Evolutionary conservation across 92 coral and sea anemone species (phyloP), one percentile per base, ranked within the genome.

Genomic region (Actinostola sp.): DNA sequence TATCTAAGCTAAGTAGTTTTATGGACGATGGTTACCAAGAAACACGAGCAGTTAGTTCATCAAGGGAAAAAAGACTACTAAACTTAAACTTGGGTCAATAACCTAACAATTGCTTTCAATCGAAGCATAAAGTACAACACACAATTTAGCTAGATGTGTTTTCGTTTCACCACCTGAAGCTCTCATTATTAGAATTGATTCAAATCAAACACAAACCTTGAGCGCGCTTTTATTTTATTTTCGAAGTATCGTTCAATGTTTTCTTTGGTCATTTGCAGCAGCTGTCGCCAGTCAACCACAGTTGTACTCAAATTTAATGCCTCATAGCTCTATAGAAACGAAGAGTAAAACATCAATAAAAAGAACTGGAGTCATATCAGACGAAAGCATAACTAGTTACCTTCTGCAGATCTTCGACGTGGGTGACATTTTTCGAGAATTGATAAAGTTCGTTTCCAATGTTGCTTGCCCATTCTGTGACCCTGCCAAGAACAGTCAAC

Each of bases 121-220:
- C 42, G 11, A 36, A 36, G 11, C 42, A 36, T 11, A 36, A 11
- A 4, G 42, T 36, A 4, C 42, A 36, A 36, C 4, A 36, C 11
- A 36, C 42, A 36, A 36, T 36, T 36, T 36, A 36, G 48, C n/a
- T n/a, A n/a, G 45, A 39, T 7, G 45, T 39, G 45, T 14, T 39
- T 39, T 39, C 45, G 45, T n/a, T n/a, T n/a, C n/a, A n/a, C n/a
- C n/a, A n/a, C n/a, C n/a, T 60, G 50, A 41, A 35, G 65, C 39
- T 39, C 29, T 31, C 28, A n/a, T 28, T 35, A 31, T 55, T 32
- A 19, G 54, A 61, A 28, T n/a, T n/a, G n/a, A n/a, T n/a, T n/a
- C n/a, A n/a, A n/a, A n/a, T n/a, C n/a, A n/a, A n/a, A n/a, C 27
- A 46, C 81, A 61, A 56, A 90, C 96, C 96, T 76, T 80, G 55